Evolutionary conservation across 2,888 invertebrate species (phyloP), one percentile per base, ranked within the genome.

Genomic region (Mylabris sibirica): DNA sequence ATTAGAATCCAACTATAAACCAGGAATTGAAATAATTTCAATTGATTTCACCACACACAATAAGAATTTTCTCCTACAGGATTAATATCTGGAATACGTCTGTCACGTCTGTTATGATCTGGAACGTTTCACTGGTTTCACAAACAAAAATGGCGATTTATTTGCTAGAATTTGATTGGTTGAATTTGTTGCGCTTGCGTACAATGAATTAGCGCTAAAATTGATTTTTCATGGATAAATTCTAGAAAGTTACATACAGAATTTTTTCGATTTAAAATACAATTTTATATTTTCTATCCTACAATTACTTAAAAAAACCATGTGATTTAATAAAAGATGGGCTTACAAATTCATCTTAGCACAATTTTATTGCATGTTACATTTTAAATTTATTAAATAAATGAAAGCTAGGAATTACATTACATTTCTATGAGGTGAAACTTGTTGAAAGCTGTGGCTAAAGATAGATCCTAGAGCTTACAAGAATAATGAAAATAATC

Each of bases 61-160:
- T n/a, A 14, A 6, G 5, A 20, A 9, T 49, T 8, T 34, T 26
- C 3, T 11, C 20, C 34, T 41, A 14, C 14, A 41, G n/a, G 60
- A 38, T 17, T 35, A 60, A 60, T 34, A 34, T 60, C 60, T 60
- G 60, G 60, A 60, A 60, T 60, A 9, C 34, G 60, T 34, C 60
- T 60, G 34, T 34, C 30, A 60, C 20, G 17, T 6, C 6, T 59
- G 59, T n/a, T n/a, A n/a, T n/a, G n/a, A n/a, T n/a, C n/a, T n/a
- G n/a, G n/a, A n/a, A n/a, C n/a, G n/a, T n/a, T n/a, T n/a, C n/a
- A n/a, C n/a, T n/a, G n/a, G n/a, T n/a, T n/a, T n/a, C n/a, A n/a
- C n/a, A 59, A 17, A 59, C n/a, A 6, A 26, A 17, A 30, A 17
- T 24, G 60, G 35, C 24, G 35, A 35, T 0, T 26, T 20, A 24